These are phyloP conservation scores for Pitangus sulphuratus DNA, from an alignment of 2,797 vertebrate species.

Conservation along the genomic window DNA sequence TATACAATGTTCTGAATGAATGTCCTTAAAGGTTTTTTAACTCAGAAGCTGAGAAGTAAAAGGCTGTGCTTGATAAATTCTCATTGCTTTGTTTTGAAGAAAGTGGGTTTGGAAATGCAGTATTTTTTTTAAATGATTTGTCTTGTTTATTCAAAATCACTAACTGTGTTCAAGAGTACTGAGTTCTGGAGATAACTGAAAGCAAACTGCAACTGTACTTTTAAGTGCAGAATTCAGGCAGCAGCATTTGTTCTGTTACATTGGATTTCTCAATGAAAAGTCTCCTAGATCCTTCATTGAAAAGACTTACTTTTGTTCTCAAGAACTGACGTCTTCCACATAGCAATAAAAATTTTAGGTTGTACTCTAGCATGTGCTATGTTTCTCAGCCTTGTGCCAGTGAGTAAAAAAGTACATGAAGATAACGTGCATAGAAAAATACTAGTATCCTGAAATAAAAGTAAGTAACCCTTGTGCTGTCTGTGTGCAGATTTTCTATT, in stretches of 20 bases:
- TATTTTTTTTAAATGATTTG: background rate
- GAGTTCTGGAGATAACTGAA: background rate
- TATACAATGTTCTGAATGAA: background rate
- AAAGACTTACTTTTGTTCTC: background rate
- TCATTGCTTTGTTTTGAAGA: background rate
- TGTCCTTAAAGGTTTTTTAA: background rate
- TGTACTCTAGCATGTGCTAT: background rate
- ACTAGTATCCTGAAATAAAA: background rate
- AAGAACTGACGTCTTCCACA: fast-evolving
- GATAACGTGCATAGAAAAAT: background rate
- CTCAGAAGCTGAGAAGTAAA: background rate
- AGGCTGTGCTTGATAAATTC: background rate
- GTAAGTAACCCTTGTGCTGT: background rate
- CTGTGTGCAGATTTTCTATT: background rate
- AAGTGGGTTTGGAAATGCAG: background rate
- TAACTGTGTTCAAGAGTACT: background rate
- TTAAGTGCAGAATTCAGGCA: background rate
- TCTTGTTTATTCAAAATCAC: background rate
- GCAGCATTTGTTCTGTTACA: background rate
- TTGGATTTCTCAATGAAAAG: background rate
- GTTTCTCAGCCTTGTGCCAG: background rate
- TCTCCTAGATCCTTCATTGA: background rate
- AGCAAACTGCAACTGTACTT: background rate
- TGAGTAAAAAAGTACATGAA: background rate
- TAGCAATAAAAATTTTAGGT: background rate